Percentiles rank a stretch among this genome's conserved stretches.
Conservation (phyloP, 2,113 vertebrate genomes). For the Butorides virescens region DNA sequence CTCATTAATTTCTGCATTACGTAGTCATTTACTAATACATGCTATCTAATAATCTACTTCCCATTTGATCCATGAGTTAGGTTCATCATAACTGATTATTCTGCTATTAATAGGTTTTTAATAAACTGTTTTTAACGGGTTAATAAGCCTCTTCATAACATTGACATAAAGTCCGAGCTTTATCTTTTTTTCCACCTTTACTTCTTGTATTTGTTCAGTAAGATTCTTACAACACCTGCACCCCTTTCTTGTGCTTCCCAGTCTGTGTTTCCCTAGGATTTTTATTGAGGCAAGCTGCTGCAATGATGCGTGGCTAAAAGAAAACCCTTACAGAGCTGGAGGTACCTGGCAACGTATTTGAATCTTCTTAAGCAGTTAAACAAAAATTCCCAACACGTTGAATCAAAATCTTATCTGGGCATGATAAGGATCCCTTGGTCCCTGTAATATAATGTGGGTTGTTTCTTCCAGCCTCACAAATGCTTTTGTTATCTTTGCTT, state of each 20-base stretch:
- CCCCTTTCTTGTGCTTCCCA: not conserved
- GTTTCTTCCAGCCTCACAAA: constrained; percentile 61
- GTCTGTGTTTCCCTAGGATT: not conserved
- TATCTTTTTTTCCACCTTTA: not conserved
- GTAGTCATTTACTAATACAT: not conserved
- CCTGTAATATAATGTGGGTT: constrained; percentile 54
- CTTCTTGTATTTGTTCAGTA: not conserved
- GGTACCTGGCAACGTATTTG: constrained; percentile 5
- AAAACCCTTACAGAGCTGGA: not conserved
- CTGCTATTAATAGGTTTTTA: not conserved
- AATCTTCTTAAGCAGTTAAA: constrained; percentile 34
- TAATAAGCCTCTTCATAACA: not conserved
- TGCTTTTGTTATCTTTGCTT: constrained; percentile 65
- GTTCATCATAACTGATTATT: not conserved
- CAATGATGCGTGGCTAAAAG: not conserved
- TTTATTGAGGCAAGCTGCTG: not conserved
- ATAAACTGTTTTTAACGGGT: not conserved
- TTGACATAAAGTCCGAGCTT: not conserved
- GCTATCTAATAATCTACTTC: not conserved
- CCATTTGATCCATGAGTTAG: not conserved
- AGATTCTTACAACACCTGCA: not conserved
- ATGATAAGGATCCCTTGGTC: constrained; percentile 56
- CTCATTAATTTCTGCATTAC: not conserved
- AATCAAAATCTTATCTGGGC: constrained; percentile 63
- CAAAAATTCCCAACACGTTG: not conserved